Evolutionary conservation across 2,797 vertebrate species (phyloP), one percentile per base, ranked within the genome.

Genomic region (Melanotaenia nigrans): DNA sequence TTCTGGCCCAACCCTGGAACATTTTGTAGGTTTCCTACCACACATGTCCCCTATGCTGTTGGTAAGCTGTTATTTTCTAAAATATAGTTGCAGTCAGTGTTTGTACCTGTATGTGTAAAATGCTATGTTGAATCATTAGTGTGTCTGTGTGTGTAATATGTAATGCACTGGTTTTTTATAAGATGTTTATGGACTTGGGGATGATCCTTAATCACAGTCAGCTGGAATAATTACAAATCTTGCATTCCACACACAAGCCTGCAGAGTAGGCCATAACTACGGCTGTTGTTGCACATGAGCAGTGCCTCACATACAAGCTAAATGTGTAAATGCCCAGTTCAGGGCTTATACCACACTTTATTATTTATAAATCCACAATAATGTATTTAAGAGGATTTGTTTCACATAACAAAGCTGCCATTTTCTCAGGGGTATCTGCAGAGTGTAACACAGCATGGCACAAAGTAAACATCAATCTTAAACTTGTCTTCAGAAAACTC

Each of bases 151-250:
- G 38, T n/a, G 2, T 47, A 47, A 20, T 20, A 4, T n/a, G 6
- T 22, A 49, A 49, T 49, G 47, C 5, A 22, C 18, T 3, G 3
- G 9, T 85, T 90, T 91, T 93, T 90, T 87, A 89, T 89, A 83
- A 85, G 84, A 90, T 87, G 85, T 56, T 30, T 30, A 12, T 30
- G 25, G 54, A 73, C 86, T 89, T 60, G 61, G 79, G 84, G 88
- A 92, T 91, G 91, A 92, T 92, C 92, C 89, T 81, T 94, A 93
- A 94, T 94, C 88, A 90, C 90, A 92, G 86, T 94, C 93, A 94
- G 94, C 92, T 93, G 89, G 85, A 90, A 93, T 93, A 93, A 94
- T 93, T 92, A 88, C 90, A 92, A 89, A 89, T 79, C 85, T 85
- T 60, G 74, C 90, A 90, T 92, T 94, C 82, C 83, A 84, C 81